Conservation (phyloP, 2,888 invertebrate species). For the Asteroscopus sphinx region DNA sequence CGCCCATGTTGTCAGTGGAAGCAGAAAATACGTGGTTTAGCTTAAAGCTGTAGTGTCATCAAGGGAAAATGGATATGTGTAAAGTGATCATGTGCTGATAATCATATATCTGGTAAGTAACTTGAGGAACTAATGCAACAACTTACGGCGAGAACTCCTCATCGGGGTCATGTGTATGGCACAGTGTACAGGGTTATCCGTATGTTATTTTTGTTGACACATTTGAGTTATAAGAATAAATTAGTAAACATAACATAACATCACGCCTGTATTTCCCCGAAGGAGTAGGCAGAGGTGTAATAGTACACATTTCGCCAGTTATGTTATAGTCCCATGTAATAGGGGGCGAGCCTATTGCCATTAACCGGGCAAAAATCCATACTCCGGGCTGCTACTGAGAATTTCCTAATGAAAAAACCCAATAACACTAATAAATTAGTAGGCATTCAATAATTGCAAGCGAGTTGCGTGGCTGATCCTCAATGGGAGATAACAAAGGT, state of each 20-base stretch:
- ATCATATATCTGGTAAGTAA: constrained; percentile 1
- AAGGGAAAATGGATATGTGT: constrained; percentile 1
- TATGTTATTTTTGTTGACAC: constrained; percentile 47
- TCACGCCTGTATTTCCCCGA: no score
- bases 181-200: background rate
- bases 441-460: constrained; percentile 69
- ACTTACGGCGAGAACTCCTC: background rate
- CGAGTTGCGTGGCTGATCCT: constrained; percentile 65
- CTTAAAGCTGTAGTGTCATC: background rate
- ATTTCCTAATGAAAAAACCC: no score
- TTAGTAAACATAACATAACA: no score
- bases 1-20: constrained; percentile 11
- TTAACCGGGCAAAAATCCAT: no score
- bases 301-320: no score
- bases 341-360: no score
- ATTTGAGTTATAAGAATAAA: constrained; percentile 62
- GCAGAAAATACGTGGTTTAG: background rate
- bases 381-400: no score
- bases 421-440: constrained; percentile 67
- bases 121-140: constrained; percentile 5
- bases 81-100: constrained; percentile 3
- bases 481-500: constrained; percentile 75
- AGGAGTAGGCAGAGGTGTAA: no score
- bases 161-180: background rate
- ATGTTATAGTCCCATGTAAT: no score